Conservation (phyloP, 2,113 vertebrate species). For the Cygnus atratus region DNA sequence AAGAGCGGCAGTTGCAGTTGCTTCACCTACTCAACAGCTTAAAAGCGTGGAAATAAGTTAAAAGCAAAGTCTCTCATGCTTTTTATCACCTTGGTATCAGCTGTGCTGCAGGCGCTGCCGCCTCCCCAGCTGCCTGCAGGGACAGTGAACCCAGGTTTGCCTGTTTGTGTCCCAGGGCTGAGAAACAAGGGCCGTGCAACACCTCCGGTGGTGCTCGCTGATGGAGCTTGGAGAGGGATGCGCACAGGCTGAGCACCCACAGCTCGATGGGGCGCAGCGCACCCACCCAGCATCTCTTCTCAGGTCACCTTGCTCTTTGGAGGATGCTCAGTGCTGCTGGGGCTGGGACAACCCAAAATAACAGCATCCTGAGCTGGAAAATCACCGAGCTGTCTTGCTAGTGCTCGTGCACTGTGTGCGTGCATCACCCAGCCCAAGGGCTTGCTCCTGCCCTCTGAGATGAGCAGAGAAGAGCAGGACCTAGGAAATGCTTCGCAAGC, state of each 20-base stretch:
- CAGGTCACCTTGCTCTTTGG: fast-evolving
- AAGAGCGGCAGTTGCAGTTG: background rate
- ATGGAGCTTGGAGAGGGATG: fast-evolving
- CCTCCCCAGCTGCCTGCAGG: background rate
- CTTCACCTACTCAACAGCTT: background rate
- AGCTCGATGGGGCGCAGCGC: fast-evolving
- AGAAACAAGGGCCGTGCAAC: background rate
- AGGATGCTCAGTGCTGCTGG: background rate
- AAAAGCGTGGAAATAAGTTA: background rate
- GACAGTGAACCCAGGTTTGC: background rate
- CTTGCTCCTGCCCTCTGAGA: background rate
- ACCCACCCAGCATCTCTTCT: fast-evolving
- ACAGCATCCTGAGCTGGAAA: background rate
- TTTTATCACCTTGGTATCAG: background rate
- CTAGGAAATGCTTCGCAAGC: background rate
- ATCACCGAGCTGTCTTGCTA: fast-evolving
- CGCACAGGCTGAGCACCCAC: fast-evolving
- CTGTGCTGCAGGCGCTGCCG: background rate
- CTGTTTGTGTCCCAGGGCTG: background rate
- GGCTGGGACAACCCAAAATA: background rate
- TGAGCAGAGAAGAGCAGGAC: background rate
- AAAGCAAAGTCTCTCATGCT: background rate
- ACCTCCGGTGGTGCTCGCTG: fast-evolving
- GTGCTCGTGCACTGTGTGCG: fast-evolving
- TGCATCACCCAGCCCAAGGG: fast-evolving